Evolutionary conservation across 2,797 vertebrate genomes (phyloP), one percentile per base, ranked within the genome.

Genomic region (Galaxias olidus): DNA sequence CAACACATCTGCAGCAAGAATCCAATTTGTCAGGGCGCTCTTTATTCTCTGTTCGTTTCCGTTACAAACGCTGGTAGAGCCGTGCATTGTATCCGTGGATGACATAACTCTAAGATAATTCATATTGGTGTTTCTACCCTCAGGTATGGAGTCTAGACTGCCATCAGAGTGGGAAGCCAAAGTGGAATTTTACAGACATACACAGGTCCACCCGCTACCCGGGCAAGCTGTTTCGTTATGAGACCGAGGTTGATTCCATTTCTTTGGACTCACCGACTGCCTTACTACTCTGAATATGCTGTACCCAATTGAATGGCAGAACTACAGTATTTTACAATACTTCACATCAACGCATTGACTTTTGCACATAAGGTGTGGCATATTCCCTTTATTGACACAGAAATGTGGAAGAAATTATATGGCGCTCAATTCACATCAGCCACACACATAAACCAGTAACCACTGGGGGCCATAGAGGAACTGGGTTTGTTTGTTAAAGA

Each of bases 111-210:
- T 18, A 19, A 43, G 20, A 11, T 10, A 61, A 46, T 46, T 68
- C 15, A 41, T 42, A 13, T 19, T 41, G 17, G 11, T 44, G 49
- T 55, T 56, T n/a, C 12, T 48, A 49, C 45, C 45, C 10, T 41
- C 18, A 68, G 59, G 51, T 57, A 57, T 54, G 11, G 40, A 42
- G 40, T n/a, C n/a, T 48, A 61, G 19, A 18, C 42, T 67, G 17
- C 49, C 51, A 49, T 55, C 17, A 50, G 15, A 62, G 17, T 14
- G 12, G 10, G 51, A 56, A 19, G 14, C 7, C 59, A 8, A 14
- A 12, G 8, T 44, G 52, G 46, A 56, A 56, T 61, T 61, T 56
- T 43, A 50, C 55, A 19, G 17, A 19, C 13, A 20, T 30, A 57
- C 10, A 53, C 43, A 43, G 17, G 20, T 45, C 9, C n/a, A 45